Base-by-base conservation (phyloP, 2,797 vertebrate species). In the Epinephelus malabaricus region DNA sequence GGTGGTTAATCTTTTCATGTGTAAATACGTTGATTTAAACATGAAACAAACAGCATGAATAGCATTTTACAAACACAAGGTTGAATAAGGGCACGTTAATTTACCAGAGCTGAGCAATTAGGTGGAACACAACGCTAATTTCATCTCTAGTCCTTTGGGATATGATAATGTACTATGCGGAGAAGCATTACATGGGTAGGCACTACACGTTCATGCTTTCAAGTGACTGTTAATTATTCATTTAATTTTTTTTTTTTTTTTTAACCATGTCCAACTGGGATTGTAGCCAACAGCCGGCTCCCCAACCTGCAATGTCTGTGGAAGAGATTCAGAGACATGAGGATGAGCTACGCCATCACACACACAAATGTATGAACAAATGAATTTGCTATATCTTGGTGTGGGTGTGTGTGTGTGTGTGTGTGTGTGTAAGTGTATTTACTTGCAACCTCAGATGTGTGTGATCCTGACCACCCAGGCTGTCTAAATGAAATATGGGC, bases 51-150 rank as follows among this genome's bases (percentile, higher is more conserved):
- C 90, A 88, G 84, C 76, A 73, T 81, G 81, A 90, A 88, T 77
- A 82, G 81, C 77, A 76, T 88, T 88, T 82, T 81, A 81, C 85
- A 89, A 93, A 92, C 81, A 91, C 79, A 73, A 88, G 92, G 94
- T 93, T 93, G 91, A 90, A 86, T 86, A 91, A 89, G 93, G 93
- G 89, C 89, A 81, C 18, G 83, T 84, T 94, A 88, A 94, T 95
- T 94, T 94, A 89, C 88, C 85, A 86, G 92, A 85, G 73, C 90
- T 51, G 87, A 91, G 93, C 95, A 95, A 95, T 95, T 95, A 96
- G 92, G 82, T 92, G 90, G 90, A 94, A 94, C 92, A 93, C 79
- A 83, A 79, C 71, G 77, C 82, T 90, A 93, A 92, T 92, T 95
- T 87, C 86, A 92, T 93, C 91, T 68, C 47, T 13, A 10, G 68